phyloP scores from a whole-genome alignment of 2,113 vertebrate species.

The Ardeotis arabs region DNA sequence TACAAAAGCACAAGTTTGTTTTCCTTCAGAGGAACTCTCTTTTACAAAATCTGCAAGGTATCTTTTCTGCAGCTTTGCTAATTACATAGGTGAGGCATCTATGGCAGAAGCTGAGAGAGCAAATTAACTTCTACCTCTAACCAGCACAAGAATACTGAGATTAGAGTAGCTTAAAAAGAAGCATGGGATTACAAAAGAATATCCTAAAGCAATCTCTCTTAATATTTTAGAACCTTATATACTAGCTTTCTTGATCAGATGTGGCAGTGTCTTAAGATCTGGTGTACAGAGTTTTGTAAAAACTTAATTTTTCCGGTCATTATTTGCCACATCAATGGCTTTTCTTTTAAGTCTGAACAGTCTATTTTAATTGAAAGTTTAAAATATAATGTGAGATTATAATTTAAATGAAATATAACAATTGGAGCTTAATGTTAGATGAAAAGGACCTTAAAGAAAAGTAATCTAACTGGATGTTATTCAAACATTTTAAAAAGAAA shows the following conservation, averaged over 20 bases:
- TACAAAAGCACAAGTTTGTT: background rate
- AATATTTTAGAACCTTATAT: background rate
- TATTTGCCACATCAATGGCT: background rate
- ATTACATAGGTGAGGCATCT: background rate
- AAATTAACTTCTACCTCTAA: background rate
- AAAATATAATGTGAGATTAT: conserved; percentile 11
- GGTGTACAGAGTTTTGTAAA: background rate
- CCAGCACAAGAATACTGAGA: background rate
- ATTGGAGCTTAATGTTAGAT: background rate
- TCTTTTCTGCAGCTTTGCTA: background rate
- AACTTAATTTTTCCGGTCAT: background rate
- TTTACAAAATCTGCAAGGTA: background rate
- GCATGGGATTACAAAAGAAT: background rate
- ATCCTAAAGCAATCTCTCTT: background rate
- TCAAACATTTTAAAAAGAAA: conserved; percentile 1
- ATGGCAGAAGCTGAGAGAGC: background rate
- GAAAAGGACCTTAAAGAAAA: conserved; percentile 1
- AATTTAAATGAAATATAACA: conserved; percentile 33
- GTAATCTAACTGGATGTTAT: background rate
- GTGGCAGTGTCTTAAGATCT: background rate
- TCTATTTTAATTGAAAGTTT: conserved; percentile 17
- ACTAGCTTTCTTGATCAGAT: background rate
- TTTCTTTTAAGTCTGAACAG: background rate
- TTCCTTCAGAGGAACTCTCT: background rate
- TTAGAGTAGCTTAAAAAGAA: background rate